Conservation (phyloP, 1,140 invertebrate genomes). For the Dreissena rostriformis region DNA sequence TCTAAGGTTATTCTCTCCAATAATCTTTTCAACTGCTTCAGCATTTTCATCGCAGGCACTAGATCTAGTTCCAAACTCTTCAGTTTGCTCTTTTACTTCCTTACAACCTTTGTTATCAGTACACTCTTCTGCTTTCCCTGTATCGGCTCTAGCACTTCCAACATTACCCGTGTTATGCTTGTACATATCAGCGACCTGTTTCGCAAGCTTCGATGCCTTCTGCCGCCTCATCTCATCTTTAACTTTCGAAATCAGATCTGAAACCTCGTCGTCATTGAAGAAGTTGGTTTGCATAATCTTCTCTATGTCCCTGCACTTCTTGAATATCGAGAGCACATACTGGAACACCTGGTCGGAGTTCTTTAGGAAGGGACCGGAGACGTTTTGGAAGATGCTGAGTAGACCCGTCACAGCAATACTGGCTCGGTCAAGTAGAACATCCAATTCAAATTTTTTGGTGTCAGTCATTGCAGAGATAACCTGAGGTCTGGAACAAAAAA, state of each 20-base stretch:
- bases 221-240: slow-evolving; percentile 65
- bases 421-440: slow-evolving; percentile 61
- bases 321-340: slow-evolving; percentile 72
- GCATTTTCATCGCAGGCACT: neutral
- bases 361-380: slow-evolving; percentile 39
- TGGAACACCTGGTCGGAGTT: slow-evolving; percentile 52
- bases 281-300: slow-evolving; percentile 82
- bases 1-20: neutral
- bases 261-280: slow-evolving; percentile 69
- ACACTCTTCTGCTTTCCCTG: neutral
- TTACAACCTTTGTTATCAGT: neutral
- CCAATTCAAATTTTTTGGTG: slow-evolving; percentile 67
- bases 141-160: neutral
- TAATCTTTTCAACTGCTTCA: neutral
- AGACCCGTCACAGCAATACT: slow-evolving; percentile 62
- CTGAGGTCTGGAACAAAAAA: slow-evolving; percentile 28
- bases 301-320: slow-evolving; percentile 76
- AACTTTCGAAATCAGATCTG: slow-evolving; percentile 63
- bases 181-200: slow-evolving; percentile 68
- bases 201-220: slow-evolving; percentile 68
- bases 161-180: slow-evolving; percentile 64
- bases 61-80: neutral
- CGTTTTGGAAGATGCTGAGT: slow-evolving; percentile 61
- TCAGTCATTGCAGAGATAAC: slow-evolving; percentile 33
- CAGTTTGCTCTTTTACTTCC: too few species aligned